Evolutionary conservation across 1,140 invertebrate species (phyloP).

Genomic region (Coelopa frigida): DNA sequence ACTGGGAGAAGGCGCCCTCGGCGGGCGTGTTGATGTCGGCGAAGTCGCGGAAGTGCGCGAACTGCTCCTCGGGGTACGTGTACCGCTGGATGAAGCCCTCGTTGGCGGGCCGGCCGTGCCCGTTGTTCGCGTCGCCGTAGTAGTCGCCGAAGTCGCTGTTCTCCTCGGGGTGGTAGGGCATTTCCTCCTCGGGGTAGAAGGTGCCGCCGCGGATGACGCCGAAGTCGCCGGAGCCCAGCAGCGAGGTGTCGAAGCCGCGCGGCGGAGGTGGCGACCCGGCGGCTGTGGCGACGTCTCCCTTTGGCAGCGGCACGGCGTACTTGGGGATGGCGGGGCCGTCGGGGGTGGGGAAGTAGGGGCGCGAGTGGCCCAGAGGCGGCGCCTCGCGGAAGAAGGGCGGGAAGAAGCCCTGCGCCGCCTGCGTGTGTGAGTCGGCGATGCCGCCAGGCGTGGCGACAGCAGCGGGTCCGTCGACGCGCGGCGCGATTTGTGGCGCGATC

Average conservation of each 20-base stretch:
- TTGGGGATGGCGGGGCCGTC: slow-evolving; percentile 14
- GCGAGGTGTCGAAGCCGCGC: slow-evolving; percentile 42
- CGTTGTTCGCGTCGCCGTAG: slow-evolving; percentile 51
- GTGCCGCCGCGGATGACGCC: slow-evolving; percentile 80
- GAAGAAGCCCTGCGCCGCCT: slow-evolving; percentile 41
- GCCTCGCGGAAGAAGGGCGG: slow-evolving; percentile 42
- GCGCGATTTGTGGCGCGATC: slow-evolving; percentile 18
- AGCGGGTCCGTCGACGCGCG: slow-evolving; percentile 20
- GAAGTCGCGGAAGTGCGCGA: slow-evolving; percentile 82
- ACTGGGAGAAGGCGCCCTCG: slow-evolving; percentile 71
- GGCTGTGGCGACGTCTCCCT: slow-evolving; percentile 7
- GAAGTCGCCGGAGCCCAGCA: slow-evolving; percentile 81
- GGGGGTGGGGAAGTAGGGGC: slow-evolving; percentile 31
- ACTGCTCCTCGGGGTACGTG: slow-evolving; percentile 63
- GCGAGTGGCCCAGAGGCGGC: slow-evolving; percentile 39
- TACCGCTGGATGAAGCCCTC: slow-evolving; percentile 42
- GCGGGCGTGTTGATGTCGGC: slow-evolving; percentile 78
- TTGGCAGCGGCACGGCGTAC: slow-evolving; percentile 7
- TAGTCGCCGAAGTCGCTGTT: slow-evolving; percentile 50
- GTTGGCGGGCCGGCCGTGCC: slow-evolving; percentile 52
- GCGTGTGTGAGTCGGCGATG: slow-evolving; percentile 28
- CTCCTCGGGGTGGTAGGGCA: slow-evolving; percentile 48
- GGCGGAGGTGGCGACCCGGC: slow-evolving; percentile 20
- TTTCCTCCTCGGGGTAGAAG: slow-evolving; percentile 56
- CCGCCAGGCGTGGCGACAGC: not conserved